A percentile compares a stretch with the other conserved stretches of the same genome.
These are phyloP conservation scores for Cotesia vestalis DNA, from an alignment of 1,140 invertebrate genomes.

Conservation along the genomic window DNA sequence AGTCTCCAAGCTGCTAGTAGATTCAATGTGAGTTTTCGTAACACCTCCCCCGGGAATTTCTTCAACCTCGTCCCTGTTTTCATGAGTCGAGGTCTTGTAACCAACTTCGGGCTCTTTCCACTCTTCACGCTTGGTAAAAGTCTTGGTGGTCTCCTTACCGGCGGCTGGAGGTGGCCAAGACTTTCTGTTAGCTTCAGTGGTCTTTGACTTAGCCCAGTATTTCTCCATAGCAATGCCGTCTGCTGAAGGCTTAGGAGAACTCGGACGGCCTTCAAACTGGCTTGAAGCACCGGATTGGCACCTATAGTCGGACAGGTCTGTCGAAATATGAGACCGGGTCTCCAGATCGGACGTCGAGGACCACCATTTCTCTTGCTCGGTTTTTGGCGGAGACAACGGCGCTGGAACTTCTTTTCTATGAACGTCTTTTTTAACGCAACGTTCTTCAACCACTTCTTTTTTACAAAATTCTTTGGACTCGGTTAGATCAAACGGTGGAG, in stretches of 20 bases:
- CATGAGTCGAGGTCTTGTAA: conserved; percentile 54
- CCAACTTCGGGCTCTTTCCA: conserved; percentile 54
- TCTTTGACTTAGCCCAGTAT: conserved; percentile 67
- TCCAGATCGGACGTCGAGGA: conserved; percentile 53
- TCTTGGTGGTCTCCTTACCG: conserved; percentile 41
- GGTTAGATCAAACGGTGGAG: conserved; percentile 56
- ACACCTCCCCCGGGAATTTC: conserved; percentile 51
- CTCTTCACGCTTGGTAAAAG: conserved; percentile 49
- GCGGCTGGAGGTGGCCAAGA: conserved; percentile 63
- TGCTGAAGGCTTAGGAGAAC: conserved; percentile 66
- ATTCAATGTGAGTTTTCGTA: conserved; percentile 57
- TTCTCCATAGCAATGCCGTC: conserved; percentile 73
- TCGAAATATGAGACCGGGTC: conserved; percentile 53
- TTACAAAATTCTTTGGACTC: conserved; percentile 24
- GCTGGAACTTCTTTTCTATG: conserved; percentile 42
- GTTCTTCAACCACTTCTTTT: conserved; percentile 45
- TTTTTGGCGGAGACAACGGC: conserved; percentile 36
- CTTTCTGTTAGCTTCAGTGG: conserved; percentile 63
- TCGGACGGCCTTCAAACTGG: conserved; percentile 44
- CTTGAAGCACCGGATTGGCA: conserved; percentile 50
- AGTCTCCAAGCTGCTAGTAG: conserved; percentile 54
- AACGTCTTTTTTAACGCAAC: conserved; percentile 44
- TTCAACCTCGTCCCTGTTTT: conserved; percentile 54
- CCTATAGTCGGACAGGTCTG: conserved; percentile 50
- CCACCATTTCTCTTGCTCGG: conserved; percentile 46